Base-by-base conservation (phyloP, 2,888 invertebrate species). In the Lathronympha strigana region DNA sequence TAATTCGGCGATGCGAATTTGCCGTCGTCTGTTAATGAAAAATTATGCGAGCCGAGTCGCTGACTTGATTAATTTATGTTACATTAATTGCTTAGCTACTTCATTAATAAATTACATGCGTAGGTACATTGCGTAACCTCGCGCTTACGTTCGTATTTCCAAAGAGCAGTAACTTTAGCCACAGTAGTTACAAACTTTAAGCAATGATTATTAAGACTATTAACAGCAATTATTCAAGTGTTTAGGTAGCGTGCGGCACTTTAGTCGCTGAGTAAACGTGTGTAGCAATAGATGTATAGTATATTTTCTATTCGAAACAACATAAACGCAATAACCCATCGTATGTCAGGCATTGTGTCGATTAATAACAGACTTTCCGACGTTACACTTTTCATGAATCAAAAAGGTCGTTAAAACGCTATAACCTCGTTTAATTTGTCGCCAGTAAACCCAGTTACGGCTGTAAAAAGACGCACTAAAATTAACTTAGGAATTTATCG, bases 361-460 rank as follows among this genome's bases (percentile, higher is more conserved):
- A 67, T 62, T 66, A 66, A 69, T 70, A 71, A 69, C 70, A 72
- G 70, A 69, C 68, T 67, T 64, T 63, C 53, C 58, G 67, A 70
- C 68, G 67, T 67, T 57, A 54, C 61, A 36, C 66, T 67, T 71
- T 72, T 71, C 69, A 70, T 72, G 68, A 71, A 73, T 69, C 69
- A 69, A 70, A 73, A 71, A 68, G 47, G 66, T 69, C 69, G 72
- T 80, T 76, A 80, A 80, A 78, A 72, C 40, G 71, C 66, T 68
- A 71, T 78, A 75, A 79, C 76, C 40, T 69, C 60, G 63, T 71
- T 73, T 72, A 78, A 80, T 80, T 79, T 78, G 79, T 79, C 77
- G 74, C 76, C 74, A 71, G 74, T 76, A 75, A 74, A 73, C 68
- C 63, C 62, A 57, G 69, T 69, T 74, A 70, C 70, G 38, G 61